Base-by-base conservation (phyloP, 2,113 vertebrate genomes). In the Noturus placidus region DNA sequence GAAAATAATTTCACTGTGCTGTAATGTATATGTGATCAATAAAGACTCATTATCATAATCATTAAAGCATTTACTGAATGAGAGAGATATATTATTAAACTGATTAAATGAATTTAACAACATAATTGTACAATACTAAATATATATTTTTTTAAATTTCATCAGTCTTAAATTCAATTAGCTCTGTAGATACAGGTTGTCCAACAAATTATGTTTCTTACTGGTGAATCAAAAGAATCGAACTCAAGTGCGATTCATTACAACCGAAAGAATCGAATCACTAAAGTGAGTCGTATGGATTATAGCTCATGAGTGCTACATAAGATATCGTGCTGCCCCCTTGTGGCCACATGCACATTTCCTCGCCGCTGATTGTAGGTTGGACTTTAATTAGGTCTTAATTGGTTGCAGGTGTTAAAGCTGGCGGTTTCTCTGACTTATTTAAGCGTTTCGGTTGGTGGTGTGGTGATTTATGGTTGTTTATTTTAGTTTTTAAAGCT, bases 341-440 rank as follows among this genome's bases (percentile, higher is more conserved):
- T 76, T 30, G 83, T 35, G 89, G 89, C 13, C 22, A 78, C 25
- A 30, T 13, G 30, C 65, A 69, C 15, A 2, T 67, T n/a, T 5
- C 17, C 3, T 46, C 1, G 5, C 30, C 4, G 7, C 27, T 65
- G 5, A 56, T 57, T 30, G 50, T 3, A 30, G 42, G 74, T 25
- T 50, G 22, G 76, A 19, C 14, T n/a, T 38, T 77, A 83, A 83
- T 84, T 84, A 87, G 22, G 0, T 81, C 8, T 33, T 70, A 70
- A 76, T 83, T 89, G 79, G 27, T 35, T 17, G 25, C 77, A 84
- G 74, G 85, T 89, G 85, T 78, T 33, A n/a, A 72, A 27, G 27
- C 19, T 78, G 52, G 3, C 0, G 15, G 46, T 5, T 56, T 42
- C 25, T 84, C 22, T 54, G 22, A 33, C 27, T 33, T 70, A 22